phyloP scores from a whole-genome alignment of 2,797 vertebrate genomes.

The Girardinus metallicus region DNA sequence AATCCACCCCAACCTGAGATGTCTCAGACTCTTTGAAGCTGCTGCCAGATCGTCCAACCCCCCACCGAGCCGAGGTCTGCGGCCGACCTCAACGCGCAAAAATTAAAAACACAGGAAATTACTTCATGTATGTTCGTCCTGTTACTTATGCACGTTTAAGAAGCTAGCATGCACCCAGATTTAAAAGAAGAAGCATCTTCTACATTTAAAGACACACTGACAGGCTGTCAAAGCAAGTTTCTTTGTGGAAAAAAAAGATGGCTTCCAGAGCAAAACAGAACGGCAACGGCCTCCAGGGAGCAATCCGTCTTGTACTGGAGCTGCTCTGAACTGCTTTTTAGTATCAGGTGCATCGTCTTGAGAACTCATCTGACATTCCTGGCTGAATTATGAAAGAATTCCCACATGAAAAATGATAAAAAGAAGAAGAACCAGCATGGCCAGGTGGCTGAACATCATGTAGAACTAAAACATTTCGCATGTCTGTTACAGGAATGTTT shows the following conservation, averaged over 20 bases:
- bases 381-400: slow-evolving; percentile 94
- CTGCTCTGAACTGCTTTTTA: slow-evolving; percentile 93
- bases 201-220: slow-evolving; percentile 86
- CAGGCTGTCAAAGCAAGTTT: slow-evolving; percentile 80
- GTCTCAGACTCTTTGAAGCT: slow-evolving; percentile 63
- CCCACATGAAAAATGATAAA: slow-evolving; percentile 87
- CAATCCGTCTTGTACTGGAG: slow-evolving; percentile 87
- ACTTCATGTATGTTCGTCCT: background rate
- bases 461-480: slow-evolving; percentile 94
- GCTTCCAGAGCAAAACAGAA: slow-evolving; percentile 84
- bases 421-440: slow-evolving; percentile 77
- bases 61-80: slow-evolving; percentile 40
- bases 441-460: slow-evolving; percentile 90
- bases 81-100: slow-evolving; percentile 49
- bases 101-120: slow-evolving; percentile 49
- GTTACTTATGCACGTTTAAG: slow-evolving; percentile 70
- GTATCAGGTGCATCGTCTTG: slow-evolving; percentile 99
- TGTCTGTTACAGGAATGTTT: slow-evolving; percentile 83
- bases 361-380: slow-evolving; percentile 97
- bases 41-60: slow-evolving; percentile 33
- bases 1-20: slow-evolving; percentile 65
- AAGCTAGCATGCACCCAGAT: slow-evolving; percentile 49
- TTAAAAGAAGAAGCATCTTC: slow-evolving; percentile 61
- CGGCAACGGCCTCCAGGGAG: slow-evolving; percentile 85
- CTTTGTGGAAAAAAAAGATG: slow-evolving; percentile 41